Evolutionary conservation across 2,888 invertebrate species (phyloP).

Genomic region (Euspilapteryx auroguttella): DNA sequence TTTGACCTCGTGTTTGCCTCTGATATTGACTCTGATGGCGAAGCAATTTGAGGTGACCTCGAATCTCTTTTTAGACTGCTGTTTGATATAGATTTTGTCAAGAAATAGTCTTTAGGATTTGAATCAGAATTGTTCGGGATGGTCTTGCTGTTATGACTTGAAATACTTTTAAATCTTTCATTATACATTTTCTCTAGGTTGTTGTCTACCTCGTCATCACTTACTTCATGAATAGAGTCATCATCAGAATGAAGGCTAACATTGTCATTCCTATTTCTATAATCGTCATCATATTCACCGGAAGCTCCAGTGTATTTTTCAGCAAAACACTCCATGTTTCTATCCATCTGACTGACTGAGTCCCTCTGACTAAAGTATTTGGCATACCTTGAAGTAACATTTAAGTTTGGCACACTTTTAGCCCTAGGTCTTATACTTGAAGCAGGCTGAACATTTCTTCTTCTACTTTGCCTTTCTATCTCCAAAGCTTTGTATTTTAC

Average conservation of each 20-base stretch:
- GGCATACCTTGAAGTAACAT: slow-evolving; percentile 48
- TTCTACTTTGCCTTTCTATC: slow-evolving; percentile 37
- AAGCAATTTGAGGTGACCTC: slow-evolving; percentile 16
- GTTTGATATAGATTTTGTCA: slow-evolving; percentile 20
- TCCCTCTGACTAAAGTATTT: slow-evolving; percentile 54
- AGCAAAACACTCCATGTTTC: slow-evolving; percentile 14
- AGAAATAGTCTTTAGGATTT: slow-evolving; percentile 23
- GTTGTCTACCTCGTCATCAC: slow-evolving; percentile 22
- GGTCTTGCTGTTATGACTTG: too few relatives aligned
- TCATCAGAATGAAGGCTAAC: slow-evolving; percentile 8
- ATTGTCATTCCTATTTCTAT: slow-evolving; percentile 11
- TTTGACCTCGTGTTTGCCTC: neutral
- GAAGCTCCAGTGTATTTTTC: slow-evolving; percentile 11
- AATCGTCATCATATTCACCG: slow-evolving; percentile 13
- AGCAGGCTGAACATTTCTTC: slow-evolving; percentile 16
- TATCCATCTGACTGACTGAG: slow-evolving; percentile 27
- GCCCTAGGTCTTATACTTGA: slow-evolving; percentile 28
- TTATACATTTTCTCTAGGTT: slow-evolving; percentile 8
- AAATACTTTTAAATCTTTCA: slow-evolving; percentile 30
- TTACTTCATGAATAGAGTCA: slow-evolving; percentile 2
- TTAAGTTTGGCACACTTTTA: slow-evolving; percentile 53
- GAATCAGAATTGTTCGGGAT: slow-evolving; percentile 10
- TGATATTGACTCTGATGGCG: slow-evolving; percentile 12
- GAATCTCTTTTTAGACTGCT: slow-evolving; percentile 15
- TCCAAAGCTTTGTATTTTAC: slow-evolving; percentile 25